Conservation (phyloP, 2,888 invertebrate genomes). For the Idaea straminata region DNA sequence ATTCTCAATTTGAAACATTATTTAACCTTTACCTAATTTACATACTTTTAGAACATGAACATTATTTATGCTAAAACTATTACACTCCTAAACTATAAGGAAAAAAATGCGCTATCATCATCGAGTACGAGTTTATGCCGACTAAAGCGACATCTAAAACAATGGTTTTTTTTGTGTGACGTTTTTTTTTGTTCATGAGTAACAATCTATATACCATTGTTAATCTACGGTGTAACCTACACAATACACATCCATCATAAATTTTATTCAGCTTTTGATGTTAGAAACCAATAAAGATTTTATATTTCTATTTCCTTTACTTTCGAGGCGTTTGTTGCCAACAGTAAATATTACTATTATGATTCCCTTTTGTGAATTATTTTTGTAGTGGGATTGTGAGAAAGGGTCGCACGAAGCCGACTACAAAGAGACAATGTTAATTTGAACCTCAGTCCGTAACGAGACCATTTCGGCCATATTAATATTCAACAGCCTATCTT, state of each 20-base stretch:
- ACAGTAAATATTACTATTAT: slow-evolving; percentile 19
- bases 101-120: too few relatives aligned
- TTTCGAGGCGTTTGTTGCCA: slow-evolving; percentile 23
- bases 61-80: too few relatives aligned
- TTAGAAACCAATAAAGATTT: slow-evolving; percentile 15
- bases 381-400: slow-evolving; percentile 10
- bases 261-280: slow-evolving; percentile 12
- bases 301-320: slow-evolving; percentile 26
- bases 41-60: too few relatives aligned
- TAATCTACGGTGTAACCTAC: background rate
- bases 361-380: slow-evolving; percentile 23
- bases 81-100: too few relatives aligned
- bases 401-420: slow-evolving; percentile 12
- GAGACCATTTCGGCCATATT: slow-evolving; percentile 37
- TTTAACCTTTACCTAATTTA: too few relatives aligned
- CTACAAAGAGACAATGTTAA: slow-evolving; percentile 32
- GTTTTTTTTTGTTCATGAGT: too few relatives aligned
- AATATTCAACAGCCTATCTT: slow-evolving; percentile 33
- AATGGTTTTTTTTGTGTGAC: too few relatives aligned
- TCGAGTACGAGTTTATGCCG: too few relatives aligned
- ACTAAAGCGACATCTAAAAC: too few relatives aligned
- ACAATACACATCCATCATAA: slow-evolving; percentile 2
- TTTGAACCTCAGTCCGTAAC: slow-evolving; percentile 35
- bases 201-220: background rate
- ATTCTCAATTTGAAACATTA: too few relatives aligned